Evolutionary conservation across 2,113 vertebrate species (phyloP), one percentile per base, ranked within the genome.

Genomic region (Colistium nudipinnis): DNA sequence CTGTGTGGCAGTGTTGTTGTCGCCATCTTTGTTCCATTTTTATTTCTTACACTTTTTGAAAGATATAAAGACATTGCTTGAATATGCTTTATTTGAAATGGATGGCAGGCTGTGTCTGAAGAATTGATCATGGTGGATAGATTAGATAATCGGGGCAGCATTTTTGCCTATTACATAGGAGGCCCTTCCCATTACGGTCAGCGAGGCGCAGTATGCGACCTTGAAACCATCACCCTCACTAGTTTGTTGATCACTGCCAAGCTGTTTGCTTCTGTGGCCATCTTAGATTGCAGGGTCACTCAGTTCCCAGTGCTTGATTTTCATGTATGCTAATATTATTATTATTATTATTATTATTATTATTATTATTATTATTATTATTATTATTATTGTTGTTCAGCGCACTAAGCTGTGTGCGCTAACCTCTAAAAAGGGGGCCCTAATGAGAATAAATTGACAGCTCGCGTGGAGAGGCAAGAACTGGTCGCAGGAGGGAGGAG

Each of bases 181-280:
- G 61, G 71, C 70, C 70, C 44, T 44, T 49, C 57, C 59, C 11
- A 16, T 49, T 17, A 19, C 38, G 63, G 69, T 70, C 57, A 45
- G 43, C 49, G 69, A 80, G 70, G 78, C 38, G 54, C 56, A 48
- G 74, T 63, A 45, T 75, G 78, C 78, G 76, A 81, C 71, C 71
- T 78, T 60, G 0, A 75, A 49, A 65, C 38, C 63, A 33, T 48
- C 79, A 63, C 64, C 66, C 17, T 81, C 73, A 73, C 78, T 53
- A 73, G 74, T 82, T 74, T 78, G 51, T 74, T 74, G 60, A 82
- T 85, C 85, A 88, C 87, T 89, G 87, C 85, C 85, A 82, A 78
- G 62, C 64, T 76, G 74, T 74, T 63, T 78, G 76, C 30, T 19
- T 62, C 69, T 43, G 72, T 43, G 54, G 80, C 79, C 43, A 25